A percentile compares a stretch with the other conserved stretches of the same genome.
Conservation (phyloP, 2,113 vertebrate genomes). For the Microtus richardsoni region DNA sequence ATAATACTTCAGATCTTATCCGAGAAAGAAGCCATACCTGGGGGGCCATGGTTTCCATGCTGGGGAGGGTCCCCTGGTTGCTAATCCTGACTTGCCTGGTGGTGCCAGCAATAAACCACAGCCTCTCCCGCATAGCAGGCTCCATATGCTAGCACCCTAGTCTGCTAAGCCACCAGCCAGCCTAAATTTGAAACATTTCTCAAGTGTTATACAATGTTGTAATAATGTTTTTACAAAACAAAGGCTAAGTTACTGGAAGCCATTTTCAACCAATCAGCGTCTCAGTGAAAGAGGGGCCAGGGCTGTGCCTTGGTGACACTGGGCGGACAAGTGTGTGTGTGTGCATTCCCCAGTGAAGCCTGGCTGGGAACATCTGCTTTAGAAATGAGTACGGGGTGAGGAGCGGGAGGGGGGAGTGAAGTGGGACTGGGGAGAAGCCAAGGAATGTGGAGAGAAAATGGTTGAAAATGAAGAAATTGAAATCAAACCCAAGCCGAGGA, state of each 20-base stretch:
- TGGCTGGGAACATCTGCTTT: constrained; percentile 64
- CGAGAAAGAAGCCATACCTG: constrained; percentile 67
- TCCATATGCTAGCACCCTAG: constrained; percentile 89
- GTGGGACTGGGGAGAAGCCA: neutral
- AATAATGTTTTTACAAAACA: constrained; percentile 90
- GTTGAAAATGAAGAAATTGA: neutral
- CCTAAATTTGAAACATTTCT: constrained; percentile 88
- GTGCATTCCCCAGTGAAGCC: constrained; percentile 4
- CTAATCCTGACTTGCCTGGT: constrained; percentile 78
- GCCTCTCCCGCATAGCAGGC: constrained; percentile 84
- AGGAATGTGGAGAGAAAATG: neutral
- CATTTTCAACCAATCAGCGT: constrained; percentile 87
- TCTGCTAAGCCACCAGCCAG: constrained; percentile 87
- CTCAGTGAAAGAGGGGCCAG: constrained; percentile 78
- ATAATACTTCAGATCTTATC: neutral
- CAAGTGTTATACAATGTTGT: constrained; percentile 89
- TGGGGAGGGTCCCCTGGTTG: constrained; percentile 66
- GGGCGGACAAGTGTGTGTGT: neutral
- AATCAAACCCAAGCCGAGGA: neutral
- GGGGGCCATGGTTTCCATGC: constrained; percentile 42
- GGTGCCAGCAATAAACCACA: constrained; percentile 85
- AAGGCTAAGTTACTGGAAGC: constrained; percentile 88
- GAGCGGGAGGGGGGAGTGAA: neutral
- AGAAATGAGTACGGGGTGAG: constrained; percentile 15
- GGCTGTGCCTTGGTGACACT: constrained; percentile 77